Evolutionary conservation across 2,888 invertebrate species (phyloP).

Genomic region (Subacronicta megacephala): DNA sequence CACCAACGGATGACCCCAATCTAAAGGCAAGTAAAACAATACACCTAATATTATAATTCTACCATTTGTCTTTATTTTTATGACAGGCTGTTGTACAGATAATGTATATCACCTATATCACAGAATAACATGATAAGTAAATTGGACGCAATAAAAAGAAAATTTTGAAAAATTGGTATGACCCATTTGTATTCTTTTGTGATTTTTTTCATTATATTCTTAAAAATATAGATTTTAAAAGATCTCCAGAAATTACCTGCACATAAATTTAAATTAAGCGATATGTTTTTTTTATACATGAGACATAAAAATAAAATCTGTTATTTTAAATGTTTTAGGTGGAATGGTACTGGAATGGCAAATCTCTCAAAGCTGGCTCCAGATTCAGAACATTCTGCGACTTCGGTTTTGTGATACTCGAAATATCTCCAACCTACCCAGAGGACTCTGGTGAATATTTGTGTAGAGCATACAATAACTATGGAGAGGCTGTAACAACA

Average conservation of each 20-base stretch:
- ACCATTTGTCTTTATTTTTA: too few relatives aligned
- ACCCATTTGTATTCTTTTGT: too few relatives aligned
- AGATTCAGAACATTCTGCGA: conserved; percentile 99
- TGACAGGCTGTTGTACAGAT: too few relatives aligned
- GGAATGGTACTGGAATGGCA: conserved; percentile 98
- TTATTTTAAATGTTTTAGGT: conserved; percentile 87
- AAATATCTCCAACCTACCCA: conserved; percentile 98
- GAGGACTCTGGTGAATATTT: conserved; percentile 98
- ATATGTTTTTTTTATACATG: too few relatives aligned
- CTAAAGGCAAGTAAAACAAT: conserved; percentile 91
- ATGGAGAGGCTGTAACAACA: conserved; percentile 97
- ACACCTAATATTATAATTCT: neutral
- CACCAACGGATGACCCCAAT: conserved; percentile 97
- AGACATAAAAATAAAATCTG: neutral
- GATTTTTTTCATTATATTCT: too few relatives aligned
- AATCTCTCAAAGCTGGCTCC: conserved; percentile 96
- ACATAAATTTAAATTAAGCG: too few relatives aligned
- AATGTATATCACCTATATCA: too few relatives aligned
- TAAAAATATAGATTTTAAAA: too few relatives aligned
- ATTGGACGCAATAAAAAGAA: too few relatives aligned
- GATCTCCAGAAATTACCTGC: too few relatives aligned
- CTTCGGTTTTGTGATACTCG: conserved; percentile 98
- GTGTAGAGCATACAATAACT: conserved; percentile 96
- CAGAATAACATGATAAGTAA: too few relatives aligned
- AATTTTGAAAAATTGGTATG: too few relatives aligned